Percentiles rank a stretch among this genome's conserved stretches.
These are phyloP conservation scores for Eptesicus fuscus DNA, from an alignment of 2,113 vertebrate species.

Conservation along the genomic window DNA sequence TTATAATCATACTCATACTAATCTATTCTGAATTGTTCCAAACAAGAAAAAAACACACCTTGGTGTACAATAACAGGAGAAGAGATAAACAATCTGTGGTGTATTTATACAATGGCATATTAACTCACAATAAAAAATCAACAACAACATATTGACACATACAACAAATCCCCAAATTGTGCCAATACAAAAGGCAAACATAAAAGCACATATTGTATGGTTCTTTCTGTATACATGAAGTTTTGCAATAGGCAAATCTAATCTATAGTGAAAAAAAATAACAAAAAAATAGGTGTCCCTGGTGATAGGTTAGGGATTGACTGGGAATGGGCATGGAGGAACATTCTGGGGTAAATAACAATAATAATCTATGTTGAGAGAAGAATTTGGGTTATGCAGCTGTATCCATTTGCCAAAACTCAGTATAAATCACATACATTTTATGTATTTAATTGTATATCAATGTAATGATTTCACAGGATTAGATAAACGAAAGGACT, in stretches of 20 bases:
- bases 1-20: not conserved
- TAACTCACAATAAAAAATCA: not conserved
- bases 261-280: not conserved
- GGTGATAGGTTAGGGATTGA: not conserved
- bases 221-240: not conserved
- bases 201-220: not conserved
- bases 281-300: not conserved
- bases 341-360: not conserved
- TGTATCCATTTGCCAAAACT: not conserved
- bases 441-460: not conserved
- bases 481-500: not conserved
- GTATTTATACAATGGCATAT: not conserved
- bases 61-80: not conserved
- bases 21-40: not conserved
- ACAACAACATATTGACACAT: not conserved
- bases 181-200: not conserved
- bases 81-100: not conserved
- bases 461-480: not conserved
- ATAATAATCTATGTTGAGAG: not conserved
- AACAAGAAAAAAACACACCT: not conserved
- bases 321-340: not conserved
- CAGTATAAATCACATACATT: not conserved
- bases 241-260: not conserved
- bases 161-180: not conserved
- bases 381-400: not conserved